Conservation (phyloP, 2,888 invertebrate genomes). For the Chloroclysta siterata region DNA sequence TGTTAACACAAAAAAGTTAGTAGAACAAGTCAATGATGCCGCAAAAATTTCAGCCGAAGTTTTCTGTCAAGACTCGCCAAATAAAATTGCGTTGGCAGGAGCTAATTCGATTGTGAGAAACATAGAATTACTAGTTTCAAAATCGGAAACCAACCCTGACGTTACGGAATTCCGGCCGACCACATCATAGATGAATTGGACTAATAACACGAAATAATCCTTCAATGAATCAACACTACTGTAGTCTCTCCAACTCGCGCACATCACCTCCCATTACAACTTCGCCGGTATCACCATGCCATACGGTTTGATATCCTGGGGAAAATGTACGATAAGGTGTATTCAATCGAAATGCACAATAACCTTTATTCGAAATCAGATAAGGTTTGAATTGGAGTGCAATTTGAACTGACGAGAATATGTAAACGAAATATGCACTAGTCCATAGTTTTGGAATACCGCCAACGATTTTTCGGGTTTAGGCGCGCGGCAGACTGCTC, state of each 20-base stretch:
- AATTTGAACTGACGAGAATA: neutral
- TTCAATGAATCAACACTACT: conserved; percentile 18
- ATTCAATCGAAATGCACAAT: neutral
- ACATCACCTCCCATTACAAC: neutral
- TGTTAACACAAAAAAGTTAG: too few relatives aligned
- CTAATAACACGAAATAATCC: conserved; percentile 22
- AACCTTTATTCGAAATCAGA: neutral
- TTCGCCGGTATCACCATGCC: neutral
- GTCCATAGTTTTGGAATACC: conserved; percentile 29
- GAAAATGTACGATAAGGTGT: neutral
- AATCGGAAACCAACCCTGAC: conserved; percentile 11
- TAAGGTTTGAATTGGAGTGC: conserved; percentile 13
- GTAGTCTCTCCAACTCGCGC: neutral
- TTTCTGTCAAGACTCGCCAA: neutral
- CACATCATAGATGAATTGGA: conserved; percentile 9
- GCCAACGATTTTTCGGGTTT: conserved; percentile 41
- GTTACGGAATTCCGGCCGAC: conserved; percentile 12
- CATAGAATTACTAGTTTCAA: neutral
- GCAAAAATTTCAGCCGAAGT: too few relatives aligned
- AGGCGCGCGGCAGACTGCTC: conserved; percentile 39
- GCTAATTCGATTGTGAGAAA: too few relatives aligned
- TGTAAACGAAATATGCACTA: conserved; percentile 19
- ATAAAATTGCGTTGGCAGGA: too few relatives aligned
- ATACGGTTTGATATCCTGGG: conserved; percentile 19
- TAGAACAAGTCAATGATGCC: too few relatives aligned